Percentiles rank a stretch among this genome's conserved stretches.
Conservation (phyloP, 1,140 invertebrate species). For the Trinorchestia longiramus region DNA sequence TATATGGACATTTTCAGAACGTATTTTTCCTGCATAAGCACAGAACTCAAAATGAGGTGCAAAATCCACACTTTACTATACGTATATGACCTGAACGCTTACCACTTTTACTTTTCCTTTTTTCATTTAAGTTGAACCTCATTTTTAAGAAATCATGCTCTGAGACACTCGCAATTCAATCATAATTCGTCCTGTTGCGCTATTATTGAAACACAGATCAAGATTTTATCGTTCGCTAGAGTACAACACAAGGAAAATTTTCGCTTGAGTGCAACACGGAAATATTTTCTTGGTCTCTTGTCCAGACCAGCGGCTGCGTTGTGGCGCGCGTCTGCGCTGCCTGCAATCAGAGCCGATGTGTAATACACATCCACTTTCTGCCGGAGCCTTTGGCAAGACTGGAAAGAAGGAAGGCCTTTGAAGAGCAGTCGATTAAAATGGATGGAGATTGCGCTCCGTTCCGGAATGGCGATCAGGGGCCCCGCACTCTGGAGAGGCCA, state of each 20-base stretch:
- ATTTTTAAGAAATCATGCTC: neutral
- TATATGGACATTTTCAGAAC: neutral
- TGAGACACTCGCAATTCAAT: neutral
- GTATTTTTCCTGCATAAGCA: too few species aligned
- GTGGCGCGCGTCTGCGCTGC: neutral
- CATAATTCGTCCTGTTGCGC: neutral
- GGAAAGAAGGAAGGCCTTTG: slow-evolving; percentile 27
- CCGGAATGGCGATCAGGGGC: slow-evolving; percentile 39
- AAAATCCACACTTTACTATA: neutral
- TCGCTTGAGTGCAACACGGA: neutral
- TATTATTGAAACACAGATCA: neutral
- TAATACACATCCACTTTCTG: slow-evolving; percentile 11
- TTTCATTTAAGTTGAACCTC: neutral
- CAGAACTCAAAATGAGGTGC: neutral
- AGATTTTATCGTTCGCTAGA: too few species aligned
- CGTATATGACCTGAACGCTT: neutral
- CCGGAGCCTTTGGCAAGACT: neutral
- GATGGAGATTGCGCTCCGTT: slow-evolving; percentile 50
- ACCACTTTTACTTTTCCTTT: neutral
- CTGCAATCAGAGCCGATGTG: slow-evolving; percentile 16
- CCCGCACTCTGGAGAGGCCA: neutral
- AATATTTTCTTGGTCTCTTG: neutral
- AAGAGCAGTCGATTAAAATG: slow-evolving; percentile 45
- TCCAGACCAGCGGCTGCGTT: neutral
- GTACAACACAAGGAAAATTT: too few species aligned